Percentiles rank a stretch among this genome's conserved stretches.
These are phyloP conservation scores for Ophiothrix spiculata DNA, from an alignment of 35 echinoderm and acorn worm species.

Conservation along the genomic window DNA sequence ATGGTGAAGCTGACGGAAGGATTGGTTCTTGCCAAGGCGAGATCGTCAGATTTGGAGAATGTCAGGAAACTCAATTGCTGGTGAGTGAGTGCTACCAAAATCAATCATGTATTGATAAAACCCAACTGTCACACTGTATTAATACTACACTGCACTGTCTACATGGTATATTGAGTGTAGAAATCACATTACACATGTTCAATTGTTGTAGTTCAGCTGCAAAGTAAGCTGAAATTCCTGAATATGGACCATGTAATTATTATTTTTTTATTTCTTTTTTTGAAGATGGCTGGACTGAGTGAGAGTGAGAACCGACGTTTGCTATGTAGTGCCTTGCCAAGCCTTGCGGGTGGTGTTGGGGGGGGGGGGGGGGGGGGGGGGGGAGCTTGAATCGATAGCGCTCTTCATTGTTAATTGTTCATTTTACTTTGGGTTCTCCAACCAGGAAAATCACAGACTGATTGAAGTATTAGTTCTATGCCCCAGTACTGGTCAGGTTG, in stretches of 20 bases:
- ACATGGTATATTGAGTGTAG: neutral
- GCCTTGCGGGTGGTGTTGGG: neutral
- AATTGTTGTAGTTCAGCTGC: neutral
- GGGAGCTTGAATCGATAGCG: neutral
- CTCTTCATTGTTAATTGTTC: too few relatives aligned
- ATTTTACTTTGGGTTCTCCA: too few relatives aligned
- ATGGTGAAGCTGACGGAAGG: slow-evolving; percentile 96
- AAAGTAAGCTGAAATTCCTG: too few relatives aligned
- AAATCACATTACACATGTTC: neutral
- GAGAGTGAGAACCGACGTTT: too few relatives aligned
- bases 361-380: neutral
- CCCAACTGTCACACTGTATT: neutral
- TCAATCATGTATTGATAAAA: neutral
- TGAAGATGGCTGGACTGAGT: too few relatives aligned
- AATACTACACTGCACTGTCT: neutral
- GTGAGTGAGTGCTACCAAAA: slow-evolving; percentile 44
- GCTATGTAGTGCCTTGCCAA: too few relatives aligned
- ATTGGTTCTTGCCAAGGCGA: slow-evolving; percentile 89
- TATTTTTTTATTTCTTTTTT: too few relatives aligned
- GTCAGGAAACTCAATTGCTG: slow-evolving; percentile 94
- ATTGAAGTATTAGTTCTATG: too few relatives aligned
- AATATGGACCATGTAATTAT: too few relatives aligned
- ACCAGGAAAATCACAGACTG: too few relatives aligned
- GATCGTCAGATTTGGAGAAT: slow-evolving; percentile 92
- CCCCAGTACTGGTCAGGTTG: too few relatives aligned